Base-by-base conservation (phyloP, 2,888 invertebrate species). In the Electrophaes corylata region DNA sequence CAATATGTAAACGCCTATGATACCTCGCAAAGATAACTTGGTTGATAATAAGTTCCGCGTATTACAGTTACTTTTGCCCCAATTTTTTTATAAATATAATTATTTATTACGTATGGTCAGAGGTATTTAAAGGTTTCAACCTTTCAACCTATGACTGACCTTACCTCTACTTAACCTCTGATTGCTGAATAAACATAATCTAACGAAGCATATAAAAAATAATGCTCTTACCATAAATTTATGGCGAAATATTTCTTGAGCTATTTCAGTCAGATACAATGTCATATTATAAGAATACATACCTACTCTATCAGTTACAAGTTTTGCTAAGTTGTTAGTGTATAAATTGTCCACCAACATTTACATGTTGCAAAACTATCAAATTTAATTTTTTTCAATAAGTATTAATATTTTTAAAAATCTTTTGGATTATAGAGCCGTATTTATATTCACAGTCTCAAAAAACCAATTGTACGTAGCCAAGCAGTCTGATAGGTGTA, bases 1-100 rank as follows among this genome's bases (percentile, higher is more conserved):
- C 76, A 75, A 78, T 78, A 79, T 72, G 67, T 75, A 67, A 71
- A 78, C 70, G 65, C 64, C 71, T 70, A 69, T 68, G 70, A 70
- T 67, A 65, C 66, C 53, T 43, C 56, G 39, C 62, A 54, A 60
- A 67, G 49, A 37, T 50, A 55, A 29, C 53, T 8, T 35, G 1
- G 40, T 54, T 18, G 16, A 29, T 60, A 60, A 59, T 56, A 43
- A 56, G 48, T 65, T 60, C 60, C 58, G 45, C 39, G 55, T 48
- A 47, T 43, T 46, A 39, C 59, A 52, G 39, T 57, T 54, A 40
- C 54, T 57, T 53, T 33, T 52, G 46, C 31, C 60, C 62, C 20
- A 53, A 56, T 58, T 55, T 44, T 52, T 44, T 29, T 48, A 49
- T 49, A n/a, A 31, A 31, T 31, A 46, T 26, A 37, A 56, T 50